phyloP scores from a whole-genome alignment of 92 coral and sea anemone genomes.

The Porites lobata region DNA sequence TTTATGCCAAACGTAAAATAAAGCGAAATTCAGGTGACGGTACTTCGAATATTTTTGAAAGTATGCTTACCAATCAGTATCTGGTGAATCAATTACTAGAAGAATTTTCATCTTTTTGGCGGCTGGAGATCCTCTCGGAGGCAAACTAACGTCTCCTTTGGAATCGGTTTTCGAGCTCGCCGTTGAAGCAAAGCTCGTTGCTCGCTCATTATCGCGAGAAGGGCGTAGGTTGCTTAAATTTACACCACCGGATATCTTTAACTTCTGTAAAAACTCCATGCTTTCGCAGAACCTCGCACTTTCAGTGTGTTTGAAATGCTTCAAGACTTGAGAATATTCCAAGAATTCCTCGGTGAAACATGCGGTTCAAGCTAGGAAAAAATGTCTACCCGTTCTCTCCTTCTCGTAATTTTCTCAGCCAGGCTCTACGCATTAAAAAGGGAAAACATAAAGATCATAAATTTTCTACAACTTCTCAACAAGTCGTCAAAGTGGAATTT shows the following conservation, averaged over 20 bases:
- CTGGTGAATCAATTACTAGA: slow-evolving; percentile 92
- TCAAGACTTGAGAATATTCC: slow-evolving; percentile 3
- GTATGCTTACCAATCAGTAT: slow-evolving; percentile 90
- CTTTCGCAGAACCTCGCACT: slow-evolving; percentile 2
- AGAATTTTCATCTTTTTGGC: slow-evolving; percentile 88
- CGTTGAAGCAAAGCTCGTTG: neutral
- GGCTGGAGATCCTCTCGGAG: slow-evolving; percentile 66
- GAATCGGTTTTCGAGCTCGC: slow-evolving; percentile 32
- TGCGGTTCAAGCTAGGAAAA: slow-evolving; percentile 16
- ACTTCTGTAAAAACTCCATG: slow-evolving; percentile 82
- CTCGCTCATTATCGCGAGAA: slow-evolving; percentile 21
- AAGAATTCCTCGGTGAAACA: slow-evolving; percentile 26
- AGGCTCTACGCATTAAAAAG: neutral
- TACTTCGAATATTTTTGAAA: neutral
- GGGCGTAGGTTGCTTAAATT: slow-evolving; percentile 49
- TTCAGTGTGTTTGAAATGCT: slow-evolving; percentile 22
- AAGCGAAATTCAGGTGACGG: neutral
- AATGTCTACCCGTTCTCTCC: neutral
- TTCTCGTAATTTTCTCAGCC: neutral
- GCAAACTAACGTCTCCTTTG: slow-evolving; percentile 65
- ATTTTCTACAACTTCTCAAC: neutral
- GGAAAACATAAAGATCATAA: neutral
- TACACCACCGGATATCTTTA: slow-evolving; percentile 62
- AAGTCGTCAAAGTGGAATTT: neutral
- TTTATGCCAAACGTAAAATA: neutral